Evolutionary conservation across 2,797 vertebrate species (phyloP).

Genomic region (Tragelaphus eurycerus): DNA sequence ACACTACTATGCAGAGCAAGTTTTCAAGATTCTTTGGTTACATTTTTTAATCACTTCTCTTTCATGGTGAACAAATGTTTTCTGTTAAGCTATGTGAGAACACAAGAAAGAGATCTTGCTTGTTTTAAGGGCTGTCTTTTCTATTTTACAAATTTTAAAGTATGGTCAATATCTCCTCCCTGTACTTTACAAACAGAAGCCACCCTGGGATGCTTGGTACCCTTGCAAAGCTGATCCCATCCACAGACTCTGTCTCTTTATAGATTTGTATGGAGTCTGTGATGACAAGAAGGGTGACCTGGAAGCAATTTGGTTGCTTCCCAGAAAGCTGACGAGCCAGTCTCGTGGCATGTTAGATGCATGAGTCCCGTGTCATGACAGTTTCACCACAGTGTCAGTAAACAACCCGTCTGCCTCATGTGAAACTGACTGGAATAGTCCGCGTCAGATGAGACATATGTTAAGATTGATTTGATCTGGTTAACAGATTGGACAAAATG

Average conservation of each 20-base stretch:
- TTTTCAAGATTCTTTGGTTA: neutral
- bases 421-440: slow-evolving; percentile 72
- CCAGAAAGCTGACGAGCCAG: slow-evolving; percentile 10
- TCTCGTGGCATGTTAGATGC: slow-evolving; percentile 17
- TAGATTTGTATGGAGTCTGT: neutral
- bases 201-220: neutral
- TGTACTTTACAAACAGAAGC: neutral
- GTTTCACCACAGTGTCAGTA: slow-evolving; percentile 62
- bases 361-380: slow-evolving; percentile 29
- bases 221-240: neutral
- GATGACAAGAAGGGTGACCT: neutral
- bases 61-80: neutral
- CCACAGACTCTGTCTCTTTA: neutral
- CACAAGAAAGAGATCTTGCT: neutral
- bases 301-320: neutral
- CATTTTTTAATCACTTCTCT: neutral
- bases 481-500: slow-evolving; percentile 24
- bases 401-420: slow-evolving; percentile 75
- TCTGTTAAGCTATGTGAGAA: neutral
- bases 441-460: slow-evolving; percentile 40
- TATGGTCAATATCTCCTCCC: neutral
- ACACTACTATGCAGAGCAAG: neutral
- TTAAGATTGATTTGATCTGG: slow-evolving; percentile 31
- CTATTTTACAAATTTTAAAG: neutral
- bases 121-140: neutral